These are phyloP conservation scores for Sepiola atlantica DNA, from an alignment of 2,888 invertebrate genomes.

Conservation along the genomic window DNA sequence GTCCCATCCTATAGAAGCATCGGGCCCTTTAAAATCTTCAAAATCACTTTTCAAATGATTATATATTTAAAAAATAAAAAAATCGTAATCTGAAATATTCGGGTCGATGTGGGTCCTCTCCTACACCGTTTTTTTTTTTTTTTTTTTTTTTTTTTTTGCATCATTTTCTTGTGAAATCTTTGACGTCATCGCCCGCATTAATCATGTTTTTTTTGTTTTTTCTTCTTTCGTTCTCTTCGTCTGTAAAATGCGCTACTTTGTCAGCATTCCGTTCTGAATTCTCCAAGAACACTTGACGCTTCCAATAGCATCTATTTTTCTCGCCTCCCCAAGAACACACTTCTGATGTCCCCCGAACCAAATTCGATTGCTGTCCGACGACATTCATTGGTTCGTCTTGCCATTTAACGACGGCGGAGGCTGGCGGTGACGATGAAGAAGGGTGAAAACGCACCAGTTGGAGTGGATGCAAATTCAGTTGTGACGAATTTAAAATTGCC, in stretches of 20 bases:
- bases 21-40: too few relatives aligned
- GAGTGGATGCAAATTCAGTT: neutral
- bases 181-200: neutral
- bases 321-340: neutral
- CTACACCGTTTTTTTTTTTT: too few relatives aligned
- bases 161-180: neutral
- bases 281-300: neutral
- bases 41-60: too few relatives aligned
- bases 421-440: neutral
- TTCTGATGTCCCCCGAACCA: neutral
- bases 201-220: neutral
- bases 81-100: too few relatives aligned
- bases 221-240: neutral
- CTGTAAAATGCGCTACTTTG: neutral
- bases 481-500: neutral
- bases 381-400: neutral
- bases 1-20: too few relatives aligned
- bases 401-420: neutral
- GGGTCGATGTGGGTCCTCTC: too few relatives aligned
- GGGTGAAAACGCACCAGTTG: neutral
- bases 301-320: neutral
- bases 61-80: too few relatives aligned
- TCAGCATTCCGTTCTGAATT: neutral
- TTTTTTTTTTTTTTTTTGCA: too few relatives aligned
- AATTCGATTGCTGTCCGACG: neutral